phyloP scores from a whole-genome alignment of 1,140 invertebrate species.

The Sarcophaga bullata region DNA sequence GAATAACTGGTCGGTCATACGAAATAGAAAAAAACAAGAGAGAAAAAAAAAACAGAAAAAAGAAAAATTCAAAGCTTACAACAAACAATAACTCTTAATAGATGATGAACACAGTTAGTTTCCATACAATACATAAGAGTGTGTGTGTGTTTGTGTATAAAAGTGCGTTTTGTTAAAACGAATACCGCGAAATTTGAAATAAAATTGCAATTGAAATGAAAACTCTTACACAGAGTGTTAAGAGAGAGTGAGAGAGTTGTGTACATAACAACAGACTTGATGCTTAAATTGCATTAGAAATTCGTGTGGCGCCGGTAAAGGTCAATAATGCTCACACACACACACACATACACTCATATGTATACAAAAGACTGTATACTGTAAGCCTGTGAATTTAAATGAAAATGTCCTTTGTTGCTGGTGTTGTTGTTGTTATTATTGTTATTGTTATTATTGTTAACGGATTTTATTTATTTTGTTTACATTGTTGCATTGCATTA shows the following conservation, averaged over 20 bases:
- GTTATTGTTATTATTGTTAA: background rate
- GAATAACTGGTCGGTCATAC: background rate
- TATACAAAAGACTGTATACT: no score
- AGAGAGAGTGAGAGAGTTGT: no score
- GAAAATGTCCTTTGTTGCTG: background rate
- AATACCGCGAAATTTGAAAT: background rate
- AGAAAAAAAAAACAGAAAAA: no score
- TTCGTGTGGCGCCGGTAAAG: constrained; percentile 33
- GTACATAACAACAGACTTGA: background rate
- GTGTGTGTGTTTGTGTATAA: background rate
- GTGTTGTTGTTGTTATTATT: constrained; percentile 16
- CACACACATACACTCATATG: no score
- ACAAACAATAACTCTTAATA: constrained; percentile 35
- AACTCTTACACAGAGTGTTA: no score
- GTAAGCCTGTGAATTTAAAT: no score
- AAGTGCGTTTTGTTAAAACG: background rate
- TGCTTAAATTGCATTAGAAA: constrained; percentile 36
- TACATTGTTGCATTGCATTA: background rate
- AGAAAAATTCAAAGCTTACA: background rate
- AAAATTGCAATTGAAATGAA: constrained; percentile 2
- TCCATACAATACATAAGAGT: no score
- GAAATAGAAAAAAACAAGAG: background rate
- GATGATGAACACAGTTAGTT: constrained; percentile 19
- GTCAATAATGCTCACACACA: constrained; percentile 7
- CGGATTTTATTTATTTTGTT: background rate